phyloP scores from a whole-genome alignment of 2,113 vertebrate species.

The Osmerus mordax region DNA sequence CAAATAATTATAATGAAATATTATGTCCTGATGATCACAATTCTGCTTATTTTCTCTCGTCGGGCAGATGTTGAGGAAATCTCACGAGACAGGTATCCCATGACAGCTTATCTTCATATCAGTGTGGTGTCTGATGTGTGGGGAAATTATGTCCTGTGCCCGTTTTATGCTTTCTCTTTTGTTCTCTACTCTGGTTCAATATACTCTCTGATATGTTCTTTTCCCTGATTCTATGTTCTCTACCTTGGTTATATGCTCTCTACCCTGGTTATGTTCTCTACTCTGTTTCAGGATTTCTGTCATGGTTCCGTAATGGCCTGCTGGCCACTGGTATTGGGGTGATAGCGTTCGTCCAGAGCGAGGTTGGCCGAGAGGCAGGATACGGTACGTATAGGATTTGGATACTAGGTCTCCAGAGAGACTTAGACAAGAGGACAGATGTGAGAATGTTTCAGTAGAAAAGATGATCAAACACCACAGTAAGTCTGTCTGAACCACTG shows the following conservation, averaged over 20 bases:
- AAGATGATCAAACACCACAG: too few relatives aligned
- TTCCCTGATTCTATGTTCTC: neutral
- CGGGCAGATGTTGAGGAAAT: constrained; percentile 76
- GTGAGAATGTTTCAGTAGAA: neutral
- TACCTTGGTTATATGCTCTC: neutral
- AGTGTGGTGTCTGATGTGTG: too few relatives aligned
- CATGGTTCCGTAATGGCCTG: constrained; percentile 88
- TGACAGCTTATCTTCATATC: too few relatives aligned
- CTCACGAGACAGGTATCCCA: constrained; percentile 73
- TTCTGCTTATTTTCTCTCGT: neutral
- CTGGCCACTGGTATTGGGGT: constrained; percentile 84
- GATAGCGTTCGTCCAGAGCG: constrained; percentile 86
- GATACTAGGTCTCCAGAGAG: neutral
- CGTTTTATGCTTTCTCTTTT: too few relatives aligned
- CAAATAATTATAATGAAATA: too few relatives aligned
- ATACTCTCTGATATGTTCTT: too few relatives aligned
- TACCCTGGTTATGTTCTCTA: neutral
- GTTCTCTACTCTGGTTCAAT: too few relatives aligned
- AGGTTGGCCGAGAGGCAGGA: constrained; percentile 82
- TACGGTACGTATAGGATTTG: constrained; percentile 72
- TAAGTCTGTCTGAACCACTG: too few relatives aligned
- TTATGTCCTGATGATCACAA: neutral
- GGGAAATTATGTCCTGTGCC: too few relatives aligned
- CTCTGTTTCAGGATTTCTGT: constrained; percentile 78
- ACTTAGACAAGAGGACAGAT: neutral